Evolutionary conservation across 2,888 invertebrate genomes (phyloP).

Genomic region (Apamea anceps): DNA sequence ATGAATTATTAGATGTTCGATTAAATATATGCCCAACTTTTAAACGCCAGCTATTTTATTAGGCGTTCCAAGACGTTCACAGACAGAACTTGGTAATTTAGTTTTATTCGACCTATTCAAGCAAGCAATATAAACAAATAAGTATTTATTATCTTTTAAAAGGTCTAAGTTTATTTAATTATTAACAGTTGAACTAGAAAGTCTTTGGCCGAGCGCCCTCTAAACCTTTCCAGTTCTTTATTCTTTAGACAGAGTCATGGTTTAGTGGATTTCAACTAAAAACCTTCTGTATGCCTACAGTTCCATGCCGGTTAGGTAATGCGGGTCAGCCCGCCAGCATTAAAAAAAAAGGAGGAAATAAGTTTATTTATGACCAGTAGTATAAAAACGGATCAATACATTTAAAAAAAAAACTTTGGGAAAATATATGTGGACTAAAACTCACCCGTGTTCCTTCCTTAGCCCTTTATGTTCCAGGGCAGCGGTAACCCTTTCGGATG

Average conservation of each 20-base stretch:
- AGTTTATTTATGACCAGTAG: not conserved
- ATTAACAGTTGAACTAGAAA: constrained; percentile 9
- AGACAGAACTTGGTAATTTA: not conserved
- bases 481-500: no score
- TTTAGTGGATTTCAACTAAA: constrained; percentile 5
- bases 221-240: constrained; percentile 4
- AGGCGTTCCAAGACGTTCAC: not conserved
- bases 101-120: not conserved
- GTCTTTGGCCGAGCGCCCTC: constrained; percentile 2
- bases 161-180: not conserved
- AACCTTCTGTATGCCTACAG: not conserved
- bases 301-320: no score
- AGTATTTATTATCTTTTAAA: constrained; percentile 4
- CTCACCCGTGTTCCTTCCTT: no score
- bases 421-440: no score
- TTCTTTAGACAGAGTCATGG: not conserved
- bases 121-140: constrained; percentile 6
- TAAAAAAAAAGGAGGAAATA: not conserved
- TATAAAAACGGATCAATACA: not conserved
- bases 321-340: no score
- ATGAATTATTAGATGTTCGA: not conserved
- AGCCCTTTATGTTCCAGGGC: no score
- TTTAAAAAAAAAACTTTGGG: not conserved
- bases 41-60: not conserved
- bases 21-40: not conserved